Evolutionary conservation across 1,140 invertebrate species (phyloP).

Genomic region (Heterodera schachtii): DNA sequence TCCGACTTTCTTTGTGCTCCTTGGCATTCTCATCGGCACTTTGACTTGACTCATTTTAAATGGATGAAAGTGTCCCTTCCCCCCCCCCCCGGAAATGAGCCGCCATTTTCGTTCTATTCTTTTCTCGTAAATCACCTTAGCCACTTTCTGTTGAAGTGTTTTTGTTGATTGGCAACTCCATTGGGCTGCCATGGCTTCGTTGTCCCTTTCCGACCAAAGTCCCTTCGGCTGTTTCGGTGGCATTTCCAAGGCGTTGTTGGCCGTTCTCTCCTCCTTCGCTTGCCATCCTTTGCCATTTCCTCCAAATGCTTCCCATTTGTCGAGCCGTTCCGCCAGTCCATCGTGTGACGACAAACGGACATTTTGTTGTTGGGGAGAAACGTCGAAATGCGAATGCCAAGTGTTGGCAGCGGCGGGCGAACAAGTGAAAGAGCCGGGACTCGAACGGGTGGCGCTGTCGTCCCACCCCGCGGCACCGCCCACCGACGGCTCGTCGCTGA

Average conservation of each 20-base stretch:
- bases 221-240: slow-evolving; percentile 1
- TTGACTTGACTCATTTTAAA: no score
- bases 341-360: not conserved
- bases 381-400: not conserved
- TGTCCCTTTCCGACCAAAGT: slow-evolving; percentile 27
- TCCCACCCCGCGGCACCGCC: not conserved
- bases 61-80: not conserved
- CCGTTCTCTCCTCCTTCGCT: not conserved
- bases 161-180: not conserved
- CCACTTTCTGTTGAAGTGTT: not conserved
- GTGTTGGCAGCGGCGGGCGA: slow-evolving; percentile 4
- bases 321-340: not conserved
- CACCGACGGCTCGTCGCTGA: slow-evolving; percentile 3
- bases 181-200: slow-evolving; percentile 2
- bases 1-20: no score
- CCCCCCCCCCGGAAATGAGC: not conserved
- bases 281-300: not conserved
- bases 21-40: no score
- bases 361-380: not conserved
- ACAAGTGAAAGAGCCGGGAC: slow-evolving; percentile 19
- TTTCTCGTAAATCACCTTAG: not conserved
- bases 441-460: not conserved
- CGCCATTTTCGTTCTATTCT: no score
- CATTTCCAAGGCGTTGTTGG: not conserved
- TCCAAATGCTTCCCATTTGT: slow-evolving; percentile 3